Conservation (phyloP, 2,113 vertebrate genomes). For the Callaeas wilsoni region DNA sequence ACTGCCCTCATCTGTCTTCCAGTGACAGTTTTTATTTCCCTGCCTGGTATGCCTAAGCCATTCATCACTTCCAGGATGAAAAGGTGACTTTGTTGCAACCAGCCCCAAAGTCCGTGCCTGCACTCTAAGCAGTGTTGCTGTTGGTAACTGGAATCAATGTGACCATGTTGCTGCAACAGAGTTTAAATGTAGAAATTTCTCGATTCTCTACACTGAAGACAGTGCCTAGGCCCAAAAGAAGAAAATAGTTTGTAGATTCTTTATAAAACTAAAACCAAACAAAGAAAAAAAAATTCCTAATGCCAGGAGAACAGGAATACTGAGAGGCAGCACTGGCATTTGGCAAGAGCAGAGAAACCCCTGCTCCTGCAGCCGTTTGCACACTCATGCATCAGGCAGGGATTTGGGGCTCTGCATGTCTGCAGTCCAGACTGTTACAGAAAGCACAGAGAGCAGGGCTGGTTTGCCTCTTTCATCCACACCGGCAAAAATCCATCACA, state of each 20-base stretch:
- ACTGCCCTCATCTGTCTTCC: conserved; percentile 45
- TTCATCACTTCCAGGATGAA: not conserved
- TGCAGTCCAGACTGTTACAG: not conserved
- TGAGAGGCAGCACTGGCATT: not conserved
- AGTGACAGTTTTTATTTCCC: not conserved
- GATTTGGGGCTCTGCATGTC: fast-evolving
- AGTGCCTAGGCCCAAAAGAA: not conserved
- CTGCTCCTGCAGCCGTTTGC: not conserved
- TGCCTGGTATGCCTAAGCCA: not conserved
- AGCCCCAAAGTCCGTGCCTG: not conserved
- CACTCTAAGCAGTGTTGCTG: not conserved
- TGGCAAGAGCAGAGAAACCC: not conserved
- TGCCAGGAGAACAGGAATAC: not conserved
- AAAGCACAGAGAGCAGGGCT: not conserved
- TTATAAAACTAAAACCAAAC: not conserved
- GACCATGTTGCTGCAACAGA: not conserved
- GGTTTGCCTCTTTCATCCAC: not conserved
- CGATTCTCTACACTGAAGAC: not conserved
- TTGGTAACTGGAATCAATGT: not conserved
- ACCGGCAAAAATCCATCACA: not conserved
- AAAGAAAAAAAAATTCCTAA: not conserved
- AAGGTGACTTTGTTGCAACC: not conserved
- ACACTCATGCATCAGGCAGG: fast-evolving
- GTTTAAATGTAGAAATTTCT: not conserved
- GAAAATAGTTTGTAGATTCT: not conserved